These are phyloP conservation scores for Paralichthys olivaceus DNA, from an alignment of 2,113 vertebrate genomes.

Conservation along the genomic window DNA sequence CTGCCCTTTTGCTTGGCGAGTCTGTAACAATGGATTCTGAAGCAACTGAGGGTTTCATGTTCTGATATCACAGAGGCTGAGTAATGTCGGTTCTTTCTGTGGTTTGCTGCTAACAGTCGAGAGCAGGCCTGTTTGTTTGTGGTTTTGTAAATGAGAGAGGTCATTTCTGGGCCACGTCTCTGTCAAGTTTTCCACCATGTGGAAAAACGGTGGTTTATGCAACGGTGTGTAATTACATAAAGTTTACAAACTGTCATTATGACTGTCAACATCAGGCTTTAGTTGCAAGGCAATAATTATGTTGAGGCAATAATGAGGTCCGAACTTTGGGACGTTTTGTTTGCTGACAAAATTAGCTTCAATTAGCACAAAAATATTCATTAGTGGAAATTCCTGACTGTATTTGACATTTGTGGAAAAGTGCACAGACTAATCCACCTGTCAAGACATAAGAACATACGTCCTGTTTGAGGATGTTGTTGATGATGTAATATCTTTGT, in stretches of 20 bases:
- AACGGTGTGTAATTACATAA: constrained; percentile 33
- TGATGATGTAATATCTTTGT: no score
- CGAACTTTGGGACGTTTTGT: constrained; percentile 15
- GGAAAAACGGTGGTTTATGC: constrained; percentile 16
- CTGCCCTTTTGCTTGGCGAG: constrained; percentile 41
- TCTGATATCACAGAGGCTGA: constrained; percentile 21
- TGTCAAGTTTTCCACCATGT: neutral
- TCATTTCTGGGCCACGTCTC: constrained; percentile 2
- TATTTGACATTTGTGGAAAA: neutral
- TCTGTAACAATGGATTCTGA: constrained; percentile 43
- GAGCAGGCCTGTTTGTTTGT: constrained; percentile 13
- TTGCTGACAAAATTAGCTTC: constrained; percentile 23
- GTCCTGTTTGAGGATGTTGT: no score
- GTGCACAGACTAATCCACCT: neutral
- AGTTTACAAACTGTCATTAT: constrained; percentile 31
- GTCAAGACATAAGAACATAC: neutral
- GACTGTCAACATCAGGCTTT: constrained; percentile 16
- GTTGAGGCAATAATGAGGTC: constrained; percentile 22
- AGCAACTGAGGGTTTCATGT: constrained; percentile 25
- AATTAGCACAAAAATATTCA: constrained; percentile 1
- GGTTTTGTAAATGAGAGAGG: constrained; percentile 14
- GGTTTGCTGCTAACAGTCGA: constrained; percentile 1
- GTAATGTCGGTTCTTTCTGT: constrained; percentile 24
- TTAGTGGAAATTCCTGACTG: no score
- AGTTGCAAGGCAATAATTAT: constrained; percentile 21